Conservation (phyloP, 1,140 invertebrate species). For the Colletes latitarsis region DNA sequence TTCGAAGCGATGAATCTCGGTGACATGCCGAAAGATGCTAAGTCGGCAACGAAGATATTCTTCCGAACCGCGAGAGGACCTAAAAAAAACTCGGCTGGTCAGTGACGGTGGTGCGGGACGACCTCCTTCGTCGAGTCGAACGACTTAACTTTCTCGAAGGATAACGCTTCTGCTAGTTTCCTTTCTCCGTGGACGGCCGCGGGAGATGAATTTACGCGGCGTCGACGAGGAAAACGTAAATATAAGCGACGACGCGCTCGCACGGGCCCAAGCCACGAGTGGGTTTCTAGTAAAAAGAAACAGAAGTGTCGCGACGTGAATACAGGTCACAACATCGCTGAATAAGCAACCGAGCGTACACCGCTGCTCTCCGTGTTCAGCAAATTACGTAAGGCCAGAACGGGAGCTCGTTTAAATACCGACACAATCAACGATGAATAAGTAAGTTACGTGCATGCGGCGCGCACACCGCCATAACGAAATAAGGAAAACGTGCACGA, state of each 20-base stretch:
- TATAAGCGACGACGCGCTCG: conserved; percentile 31
- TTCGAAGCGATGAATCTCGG: neutral
- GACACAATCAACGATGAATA: conserved; percentile 48
- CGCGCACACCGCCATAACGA: conserved; percentile 27
- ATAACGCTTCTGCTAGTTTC: conserved; percentile 29
- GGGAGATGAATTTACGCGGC: conserved; percentile 41
- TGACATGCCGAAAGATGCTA: too few relatives aligned
- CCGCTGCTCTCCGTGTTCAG: conserved; percentile 59
- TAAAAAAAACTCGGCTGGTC: neutral
- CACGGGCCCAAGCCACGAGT: conserved; percentile 34
- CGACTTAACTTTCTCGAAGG: conserved; percentile 48
- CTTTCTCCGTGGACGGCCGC: conserved; percentile 15
- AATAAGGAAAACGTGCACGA: conserved; percentile 29
- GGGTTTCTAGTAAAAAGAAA: conserved; percentile 68
- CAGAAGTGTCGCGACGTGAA: conserved; percentile 68
- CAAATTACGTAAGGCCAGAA: conserved; percentile 75
- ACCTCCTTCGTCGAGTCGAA: conserved; percentile 30
- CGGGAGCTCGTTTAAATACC: conserved; percentile 74
- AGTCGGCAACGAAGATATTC: neutral
- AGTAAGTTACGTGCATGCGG: conserved; percentile 44
- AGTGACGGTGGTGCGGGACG: neutral
- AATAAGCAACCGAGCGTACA: conserved; percentile 71
- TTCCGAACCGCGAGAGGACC: neutral
- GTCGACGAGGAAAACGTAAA: conserved; percentile 46
- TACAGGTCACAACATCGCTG: conserved; percentile 76